A percentile compares a stretch with the other conserved stretches of the same genome.
Conservation (phyloP, 1,140 invertebrate genomes). For the Calephelis virginiensis region DNA sequence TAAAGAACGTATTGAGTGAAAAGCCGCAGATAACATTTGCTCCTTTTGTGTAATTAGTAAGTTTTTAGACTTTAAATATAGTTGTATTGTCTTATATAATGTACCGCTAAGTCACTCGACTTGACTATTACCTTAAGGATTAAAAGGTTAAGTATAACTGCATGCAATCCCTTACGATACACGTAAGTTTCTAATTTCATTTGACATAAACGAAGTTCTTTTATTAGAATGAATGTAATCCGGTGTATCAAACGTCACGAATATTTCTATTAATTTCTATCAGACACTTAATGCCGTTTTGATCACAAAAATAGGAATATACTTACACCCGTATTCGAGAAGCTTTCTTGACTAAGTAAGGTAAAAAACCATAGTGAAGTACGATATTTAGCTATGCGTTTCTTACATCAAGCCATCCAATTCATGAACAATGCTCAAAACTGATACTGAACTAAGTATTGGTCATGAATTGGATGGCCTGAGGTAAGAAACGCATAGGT, state of each 20-base stretch:
- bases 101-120: conserved; percentile 27
- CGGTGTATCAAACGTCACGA: conserved; percentile 30
- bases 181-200: conserved; percentile 27
- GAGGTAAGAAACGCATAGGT: no score
- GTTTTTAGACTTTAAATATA: conserved; percentile 18
- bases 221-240: conserved; percentile 34
- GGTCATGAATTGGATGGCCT: no score
- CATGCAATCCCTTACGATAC: conserved; percentile 19
- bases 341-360: no score
- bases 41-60: conserved; percentile 28
- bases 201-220: conserved; percentile 30
- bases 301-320: no score
- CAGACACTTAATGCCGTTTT: no score
- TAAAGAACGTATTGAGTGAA: not conserved
- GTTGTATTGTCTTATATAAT: conserved; percentile 21
- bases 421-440: no score
- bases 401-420: no score
- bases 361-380: no score
- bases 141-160: conserved; percentile 26
- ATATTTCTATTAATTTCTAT: conserved; percentile 26
- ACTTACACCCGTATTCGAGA: no score
- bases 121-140: conserved; percentile 27
- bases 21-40: conserved; percentile 4
- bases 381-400: no score
- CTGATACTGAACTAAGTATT: no score